Conservation (phyloP, 1,140 invertebrate genomes). For the Metopolophium dirhodum region DNA sequence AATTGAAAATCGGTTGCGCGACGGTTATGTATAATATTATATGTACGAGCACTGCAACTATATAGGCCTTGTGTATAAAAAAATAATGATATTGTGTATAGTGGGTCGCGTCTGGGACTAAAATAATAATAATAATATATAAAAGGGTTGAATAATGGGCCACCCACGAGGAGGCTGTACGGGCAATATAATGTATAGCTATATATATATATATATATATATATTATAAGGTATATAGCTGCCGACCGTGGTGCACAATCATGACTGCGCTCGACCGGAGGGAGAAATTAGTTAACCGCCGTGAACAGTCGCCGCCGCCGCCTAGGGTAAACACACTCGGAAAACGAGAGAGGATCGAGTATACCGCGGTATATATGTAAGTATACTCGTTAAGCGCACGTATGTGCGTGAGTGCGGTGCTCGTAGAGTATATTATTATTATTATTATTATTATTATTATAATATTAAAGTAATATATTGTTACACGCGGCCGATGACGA, state of each 20-base stretch:
- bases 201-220: too few relatives aligned
- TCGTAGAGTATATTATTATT: not conserved
- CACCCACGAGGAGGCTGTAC: slow-evolving; percentile 27
- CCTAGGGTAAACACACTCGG: not conserved
- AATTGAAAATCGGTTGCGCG: not conserved
- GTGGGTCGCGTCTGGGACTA: not conserved
- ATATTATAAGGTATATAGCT: not conserved
- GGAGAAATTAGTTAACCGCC: slow-evolving; percentile 30
- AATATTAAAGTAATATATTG: not conserved
- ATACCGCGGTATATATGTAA: not conserved
- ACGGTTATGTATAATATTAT: not conserved
- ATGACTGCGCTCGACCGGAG: slow-evolving; percentile 6
- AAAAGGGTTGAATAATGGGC: slow-evolving; percentile 21
- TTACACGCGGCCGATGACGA: not conserved
- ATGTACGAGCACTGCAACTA: not conserved
- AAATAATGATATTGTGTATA: not conserved
- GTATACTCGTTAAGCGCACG: not conserved
- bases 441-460: not conserved
- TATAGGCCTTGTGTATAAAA: not conserved
- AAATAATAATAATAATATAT: slow-evolving; percentile 13
- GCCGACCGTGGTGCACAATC: not conserved
- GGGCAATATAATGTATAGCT: not conserved
- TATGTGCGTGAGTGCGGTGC: not conserved
- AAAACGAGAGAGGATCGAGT: not conserved
- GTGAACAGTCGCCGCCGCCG: not conserved